Evolutionary conservation across 1,140 invertebrate species (phyloP), one percentile per base, ranked within the genome.

Genomic region (Rhopalosiphum maidis): DNA sequence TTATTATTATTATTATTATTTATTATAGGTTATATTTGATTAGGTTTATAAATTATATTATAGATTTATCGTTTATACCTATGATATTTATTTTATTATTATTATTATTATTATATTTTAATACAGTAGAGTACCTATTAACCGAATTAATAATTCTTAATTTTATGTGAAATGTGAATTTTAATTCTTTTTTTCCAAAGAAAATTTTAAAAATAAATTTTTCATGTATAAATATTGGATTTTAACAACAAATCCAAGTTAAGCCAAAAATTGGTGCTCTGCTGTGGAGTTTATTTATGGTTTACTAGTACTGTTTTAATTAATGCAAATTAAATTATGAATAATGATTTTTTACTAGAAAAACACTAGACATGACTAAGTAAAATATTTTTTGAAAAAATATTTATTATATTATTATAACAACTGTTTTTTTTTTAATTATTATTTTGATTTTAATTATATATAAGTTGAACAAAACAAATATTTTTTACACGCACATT

Each of bases 81-180:
- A 68, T 60, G 37, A 90, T 68, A 68, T 77, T 77, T 77, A 51
- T 51, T 21, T 51, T 51, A 51, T 51, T 51, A 77, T 54, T 68
- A 68, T 68, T 68, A 68, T 68, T 25, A 68, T 68, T n/a, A 68
- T 90, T 68, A 68, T 90, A 90, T 90, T 90, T 90, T 6, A 30
- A 90, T 68, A 90, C 89, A 90, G 89, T 90, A 68, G 89, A 90
- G 89, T 68, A 90, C 89, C 37, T 90, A 30, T 90, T 43, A 90
- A 90, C 89, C 89, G 89, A 90, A 90, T 90, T 90, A 90, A 90
- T 90, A 90, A 68, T 43, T 90, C 37, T 90, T 90, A 90, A 68
- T 43, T 90, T 43, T 30, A 37, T 55, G 18, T 60, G 37, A 90
- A 37, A 60, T 48, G 30, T 60, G 15, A 90, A 90, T 90, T 68